Conservation (phyloP, 2,797 vertebrate genomes). For the Chromobotia macracanthus region DNA sequence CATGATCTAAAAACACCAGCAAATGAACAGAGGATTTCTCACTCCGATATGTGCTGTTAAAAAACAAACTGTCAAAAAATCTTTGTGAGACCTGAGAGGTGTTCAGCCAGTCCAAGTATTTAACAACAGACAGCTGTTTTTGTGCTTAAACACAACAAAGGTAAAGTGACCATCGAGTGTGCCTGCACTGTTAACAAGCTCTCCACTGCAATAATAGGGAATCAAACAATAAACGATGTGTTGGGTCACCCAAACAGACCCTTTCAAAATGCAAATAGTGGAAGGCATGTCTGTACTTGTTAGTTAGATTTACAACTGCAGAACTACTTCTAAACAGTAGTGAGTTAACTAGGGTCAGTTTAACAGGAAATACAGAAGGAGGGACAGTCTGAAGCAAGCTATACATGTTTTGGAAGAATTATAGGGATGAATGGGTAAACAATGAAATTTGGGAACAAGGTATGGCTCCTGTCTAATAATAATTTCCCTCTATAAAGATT, state of each 20-base stretch:
- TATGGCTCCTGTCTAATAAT: background rate
- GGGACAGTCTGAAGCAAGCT: background rate
- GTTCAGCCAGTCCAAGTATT: slow-evolving; percentile 35
- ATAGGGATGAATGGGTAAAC: background rate
- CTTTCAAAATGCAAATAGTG: slow-evolving; percentile 31
- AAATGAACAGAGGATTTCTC: slow-evolving; percentile 20
- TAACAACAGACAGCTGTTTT: slow-evolving; percentile 38
- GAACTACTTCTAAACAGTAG: slow-evolving; percentile 23
- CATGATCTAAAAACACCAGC: slow-evolving; percentile 30
- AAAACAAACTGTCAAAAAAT: background rate
- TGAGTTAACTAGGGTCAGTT: background rate
- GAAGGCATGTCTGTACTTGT: background rate
- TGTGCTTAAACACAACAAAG: slow-evolving; percentile 62
- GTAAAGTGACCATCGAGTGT: slow-evolving; percentile 30
- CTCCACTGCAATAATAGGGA: slow-evolving; percentile 9
- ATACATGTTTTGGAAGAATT: background rate
- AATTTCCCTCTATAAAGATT: background rate
- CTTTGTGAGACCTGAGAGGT: background rate
- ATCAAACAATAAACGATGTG: background rate
- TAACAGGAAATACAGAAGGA: background rate
- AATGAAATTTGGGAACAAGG: background rate
- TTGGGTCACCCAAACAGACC: slow-evolving; percentile 17
- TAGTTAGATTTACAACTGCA: slow-evolving; percentile 28
- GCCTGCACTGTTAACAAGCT: slow-evolving; percentile 60
- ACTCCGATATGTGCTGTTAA: background rate